Evolutionary conservation across 2,797 vertebrate species (phyloP).

Genomic region (Danio aesculapii): DNA sequence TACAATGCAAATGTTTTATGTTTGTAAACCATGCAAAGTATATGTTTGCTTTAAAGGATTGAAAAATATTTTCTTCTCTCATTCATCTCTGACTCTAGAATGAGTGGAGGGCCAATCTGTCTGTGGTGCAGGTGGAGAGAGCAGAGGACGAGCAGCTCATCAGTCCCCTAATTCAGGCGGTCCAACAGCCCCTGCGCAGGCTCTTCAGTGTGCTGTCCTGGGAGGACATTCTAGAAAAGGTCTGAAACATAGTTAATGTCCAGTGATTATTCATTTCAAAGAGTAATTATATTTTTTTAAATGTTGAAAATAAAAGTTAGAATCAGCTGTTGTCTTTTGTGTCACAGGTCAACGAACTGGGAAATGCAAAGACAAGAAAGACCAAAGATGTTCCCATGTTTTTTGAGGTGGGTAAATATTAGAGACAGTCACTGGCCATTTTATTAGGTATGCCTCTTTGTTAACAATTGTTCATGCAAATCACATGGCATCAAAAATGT

Average conservation of each 20-base stretch:
- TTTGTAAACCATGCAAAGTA: background rate
- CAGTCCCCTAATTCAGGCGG: constrained; percentile 76
- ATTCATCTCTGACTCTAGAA: constrained; percentile 72
- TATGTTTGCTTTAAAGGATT: background rate
- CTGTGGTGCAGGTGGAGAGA: constrained; percentile 78
- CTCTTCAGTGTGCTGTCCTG: constrained; percentile 82
- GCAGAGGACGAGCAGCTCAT: constrained; percentile 80
- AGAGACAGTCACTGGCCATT: background rate
- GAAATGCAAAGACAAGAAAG: constrained; percentile 76
- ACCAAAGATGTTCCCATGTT: constrained; percentile 65
- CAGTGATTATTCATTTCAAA: background rate
- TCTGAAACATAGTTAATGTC: constrained; percentile 56
- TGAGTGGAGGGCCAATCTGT: constrained; percentile 83
- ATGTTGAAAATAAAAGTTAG: background rate
- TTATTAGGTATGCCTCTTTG: too few relatives aligned
- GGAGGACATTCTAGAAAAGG: constrained; percentile 82
- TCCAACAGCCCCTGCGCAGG: constrained; percentile 79
- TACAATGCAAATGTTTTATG: background rate
- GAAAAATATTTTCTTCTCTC: background rate
- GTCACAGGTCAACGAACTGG: constrained; percentile 75
- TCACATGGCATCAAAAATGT: too few relatives aligned
- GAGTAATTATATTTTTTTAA: background rate
- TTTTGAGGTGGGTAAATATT: constrained; percentile 70
- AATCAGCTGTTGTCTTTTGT: background rate
- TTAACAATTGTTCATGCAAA: too few relatives aligned